These are phyloP conservation scores for Tachuris rubrigastra DNA, from an alignment of 2,113 vertebrate species.

Conservation along the genomic window DNA sequence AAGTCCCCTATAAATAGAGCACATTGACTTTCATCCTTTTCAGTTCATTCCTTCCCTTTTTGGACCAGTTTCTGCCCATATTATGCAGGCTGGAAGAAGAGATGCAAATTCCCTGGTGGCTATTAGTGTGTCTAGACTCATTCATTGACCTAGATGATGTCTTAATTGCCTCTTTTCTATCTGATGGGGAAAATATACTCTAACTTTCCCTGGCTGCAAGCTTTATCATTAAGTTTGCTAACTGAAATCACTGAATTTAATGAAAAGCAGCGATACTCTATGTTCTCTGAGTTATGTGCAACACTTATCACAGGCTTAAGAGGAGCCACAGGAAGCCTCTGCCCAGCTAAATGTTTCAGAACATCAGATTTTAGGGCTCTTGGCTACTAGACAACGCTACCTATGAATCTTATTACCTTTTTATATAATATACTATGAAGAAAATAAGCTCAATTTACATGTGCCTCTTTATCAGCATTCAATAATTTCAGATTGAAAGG, in stretches of 20 bases:
- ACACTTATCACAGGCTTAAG: neutral
- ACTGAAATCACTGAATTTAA: neutral
- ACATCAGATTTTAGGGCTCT: neutral
- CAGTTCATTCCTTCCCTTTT: conserved; percentile 19
- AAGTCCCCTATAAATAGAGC: conserved; percentile 12
- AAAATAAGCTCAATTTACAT: neutral
- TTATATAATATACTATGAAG: neutral
- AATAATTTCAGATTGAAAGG: neutral
- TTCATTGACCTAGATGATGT: conserved; percentile 52
- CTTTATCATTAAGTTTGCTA: neutral
- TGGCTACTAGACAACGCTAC: neutral
- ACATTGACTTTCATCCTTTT: neutral
- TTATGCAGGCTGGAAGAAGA: conserved; percentile 9
- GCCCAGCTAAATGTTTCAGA: neutral
- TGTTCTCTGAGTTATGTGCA: neutral
- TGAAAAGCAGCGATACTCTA: neutral
- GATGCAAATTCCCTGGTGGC: neutral
- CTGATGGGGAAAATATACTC: conserved; percentile 16
- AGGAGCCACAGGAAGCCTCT: neutral
- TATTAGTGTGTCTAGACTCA: conserved; percentile 60
- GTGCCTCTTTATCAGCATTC: neutral
- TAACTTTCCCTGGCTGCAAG: neutral
- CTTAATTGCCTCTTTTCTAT: conserved; percentile 42
- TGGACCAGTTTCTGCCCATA: neutral
- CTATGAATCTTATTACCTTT: neutral